Conservation (phyloP, 2,797 vertebrate genomes). For the Cossypha caffra region DNA sequence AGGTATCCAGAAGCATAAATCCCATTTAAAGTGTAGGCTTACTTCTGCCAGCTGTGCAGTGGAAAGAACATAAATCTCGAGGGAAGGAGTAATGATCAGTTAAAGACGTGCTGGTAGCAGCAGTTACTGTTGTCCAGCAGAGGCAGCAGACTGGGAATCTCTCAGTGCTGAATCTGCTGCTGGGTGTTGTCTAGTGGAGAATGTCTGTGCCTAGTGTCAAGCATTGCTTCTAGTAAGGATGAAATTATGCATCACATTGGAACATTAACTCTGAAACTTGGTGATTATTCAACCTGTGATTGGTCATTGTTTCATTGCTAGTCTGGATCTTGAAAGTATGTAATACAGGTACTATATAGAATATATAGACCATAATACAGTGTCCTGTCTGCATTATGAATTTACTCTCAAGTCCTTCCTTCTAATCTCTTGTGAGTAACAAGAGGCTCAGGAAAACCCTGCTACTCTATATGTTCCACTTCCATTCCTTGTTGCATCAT, state of each 20-base stretch:
- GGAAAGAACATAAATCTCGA: not conserved
- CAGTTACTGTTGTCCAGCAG: not conserved
- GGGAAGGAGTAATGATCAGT: not conserved
- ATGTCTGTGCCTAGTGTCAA: not conserved
- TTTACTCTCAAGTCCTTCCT: not conserved
- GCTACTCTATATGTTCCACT: not conserved
- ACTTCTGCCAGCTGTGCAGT: not conserved
- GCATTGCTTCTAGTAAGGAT: not conserved
- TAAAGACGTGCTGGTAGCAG: not conserved
- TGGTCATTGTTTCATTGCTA: not conserved
- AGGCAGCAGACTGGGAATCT: not conserved
- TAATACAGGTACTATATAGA: not conserved
- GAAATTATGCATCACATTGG: not conserved
- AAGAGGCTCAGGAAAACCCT: not conserved
- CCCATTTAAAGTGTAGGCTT: not conserved
- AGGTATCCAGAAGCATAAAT: not conserved
- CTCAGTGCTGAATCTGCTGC: not conserved
- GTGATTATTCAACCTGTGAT: not conserved
- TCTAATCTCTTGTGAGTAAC: not conserved
- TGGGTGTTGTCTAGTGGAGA: not conserved
- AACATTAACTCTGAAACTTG: not conserved
- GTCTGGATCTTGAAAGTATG: not conserved
- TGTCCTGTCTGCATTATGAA: not conserved
- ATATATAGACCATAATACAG: not conserved
- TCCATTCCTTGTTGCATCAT: not conserved